Percentiles rank a stretch among this genome's conserved stretches.
These are phyloP conservation scores for Colistium nudipinnis DNA, from an alignment of 2,113 vertebrate species.

Conservation along the genomic window DNA sequence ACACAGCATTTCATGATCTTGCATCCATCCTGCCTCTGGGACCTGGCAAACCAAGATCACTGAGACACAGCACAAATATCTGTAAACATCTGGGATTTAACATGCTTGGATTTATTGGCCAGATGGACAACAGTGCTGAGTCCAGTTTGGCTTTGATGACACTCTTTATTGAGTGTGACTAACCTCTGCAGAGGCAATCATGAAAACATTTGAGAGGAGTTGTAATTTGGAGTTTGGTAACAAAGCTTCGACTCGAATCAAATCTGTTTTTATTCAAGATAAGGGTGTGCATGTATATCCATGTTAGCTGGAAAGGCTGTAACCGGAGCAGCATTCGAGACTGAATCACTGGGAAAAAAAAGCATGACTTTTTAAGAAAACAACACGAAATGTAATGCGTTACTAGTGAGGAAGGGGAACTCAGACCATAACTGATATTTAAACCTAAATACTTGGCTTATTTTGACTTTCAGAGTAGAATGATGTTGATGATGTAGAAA, in stretches of 20 bases:
- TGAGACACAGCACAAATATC: slow-evolving; percentile 29
- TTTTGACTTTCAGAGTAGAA: not conserved
- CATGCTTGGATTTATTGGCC: slow-evolving; percentile 58
- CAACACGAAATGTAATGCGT: not conserved
- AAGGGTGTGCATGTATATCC: slow-evolving; percentile 52
- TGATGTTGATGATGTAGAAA: not conserved
- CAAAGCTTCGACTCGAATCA: slow-evolving; percentile 25
- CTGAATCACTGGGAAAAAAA: slow-evolving; percentile 30
- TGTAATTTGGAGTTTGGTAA: slow-evolving; percentile 44
- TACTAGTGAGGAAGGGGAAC: slow-evolving; percentile 1
- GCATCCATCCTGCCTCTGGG: slow-evolving; percentile 36
- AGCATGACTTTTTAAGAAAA: slow-evolving; percentile 7
- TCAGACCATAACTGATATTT: not conserved
- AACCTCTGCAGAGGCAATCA: slow-evolving; percentile 56
- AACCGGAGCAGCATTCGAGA: slow-evolving; percentile 49
- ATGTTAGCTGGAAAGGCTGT: slow-evolving; percentile 35
- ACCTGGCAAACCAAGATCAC: slow-evolving; percentile 27
- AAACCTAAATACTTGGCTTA: not conserved
- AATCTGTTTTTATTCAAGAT: slow-evolving; percentile 64
- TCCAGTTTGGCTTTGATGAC: slow-evolving; percentile 59
- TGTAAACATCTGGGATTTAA: slow-evolving; percentile 69
- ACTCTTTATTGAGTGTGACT: slow-evolving; percentile 34
- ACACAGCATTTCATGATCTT: slow-evolving; percentile 7
- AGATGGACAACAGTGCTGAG: slow-evolving; percentile 73
- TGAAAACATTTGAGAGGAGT: slow-evolving; percentile 32